Conservation (phyloP, 2,113 vertebrate species). For the Sinocyclocheilus maitianheensis region DNA sequence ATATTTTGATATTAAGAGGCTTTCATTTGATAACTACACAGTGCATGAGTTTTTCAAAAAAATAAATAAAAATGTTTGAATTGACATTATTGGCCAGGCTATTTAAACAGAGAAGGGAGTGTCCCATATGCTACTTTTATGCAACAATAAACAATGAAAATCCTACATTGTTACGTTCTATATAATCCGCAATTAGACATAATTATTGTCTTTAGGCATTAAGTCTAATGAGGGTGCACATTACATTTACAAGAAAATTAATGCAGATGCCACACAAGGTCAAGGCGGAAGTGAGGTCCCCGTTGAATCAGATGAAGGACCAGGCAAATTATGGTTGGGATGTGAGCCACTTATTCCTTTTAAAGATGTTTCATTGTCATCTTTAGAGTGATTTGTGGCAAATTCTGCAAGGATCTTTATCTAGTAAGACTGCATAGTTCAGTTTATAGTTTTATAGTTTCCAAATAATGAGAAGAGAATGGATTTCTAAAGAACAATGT, state of each 20-base stretch:
- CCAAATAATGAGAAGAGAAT: not conserved
- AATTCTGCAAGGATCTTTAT: constrained; percentile 7
- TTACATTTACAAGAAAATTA: constrained; percentile 36
- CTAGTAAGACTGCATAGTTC: constrained; percentile 25
- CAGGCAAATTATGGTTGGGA: constrained; percentile 4
- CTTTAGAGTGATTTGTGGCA: not conserved
- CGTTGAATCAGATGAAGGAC: constrained; percentile 13
- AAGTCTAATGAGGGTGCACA: not conserved
- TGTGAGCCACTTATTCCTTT: not conserved
- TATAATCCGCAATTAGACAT: not conserved
- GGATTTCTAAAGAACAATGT: constrained; percentile 1
- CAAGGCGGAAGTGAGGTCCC: constrained; percentile 5
- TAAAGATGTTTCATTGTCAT: not conserved
- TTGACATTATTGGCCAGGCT: not conserved
- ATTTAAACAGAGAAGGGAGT: not conserved
- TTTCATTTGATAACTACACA: not conserved
- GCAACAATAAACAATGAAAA: not conserved
- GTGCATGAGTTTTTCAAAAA: not conserved
- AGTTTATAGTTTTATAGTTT: not conserved
- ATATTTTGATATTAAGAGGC: not conserved
- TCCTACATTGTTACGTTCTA: not conserved
- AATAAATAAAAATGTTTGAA: too few species aligned
- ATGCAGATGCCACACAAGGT: constrained; percentile 12
- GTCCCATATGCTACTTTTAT: not conserved
- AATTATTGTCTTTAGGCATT: not conserved